Percentiles rank a stretch among this genome's conserved stretches.
phyloP scores from a whole-genome alignment of 2,888 invertebrate species.

The Drosophila atroscutellata region DNA sequence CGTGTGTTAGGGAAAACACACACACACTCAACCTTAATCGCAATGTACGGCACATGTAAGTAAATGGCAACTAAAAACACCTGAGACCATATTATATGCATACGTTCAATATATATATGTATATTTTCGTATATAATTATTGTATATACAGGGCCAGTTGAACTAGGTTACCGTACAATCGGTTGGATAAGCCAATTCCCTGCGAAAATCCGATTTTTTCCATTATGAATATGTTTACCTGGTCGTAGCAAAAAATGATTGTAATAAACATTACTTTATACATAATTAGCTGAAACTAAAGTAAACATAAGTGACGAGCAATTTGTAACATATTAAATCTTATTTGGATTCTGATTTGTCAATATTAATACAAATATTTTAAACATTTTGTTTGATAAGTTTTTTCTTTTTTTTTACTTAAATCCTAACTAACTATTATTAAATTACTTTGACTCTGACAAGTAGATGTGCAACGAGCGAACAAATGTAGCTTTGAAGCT shows the following conservation, averaged over 20 bases:
- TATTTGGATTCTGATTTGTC: background rate
- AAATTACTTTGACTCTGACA: background rate
- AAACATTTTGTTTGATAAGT: background rate
- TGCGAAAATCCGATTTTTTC: background rate
- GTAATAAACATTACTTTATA: background rate
- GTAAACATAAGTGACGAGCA: background rate
- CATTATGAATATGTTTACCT: background rate
- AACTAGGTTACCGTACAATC: conserved; percentile 1
- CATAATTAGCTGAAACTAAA: background rate
- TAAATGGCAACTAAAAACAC: conserved; percentile 30
- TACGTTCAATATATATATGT: background rate
- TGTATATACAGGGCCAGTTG: background rate
- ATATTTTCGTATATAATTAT: background rate
- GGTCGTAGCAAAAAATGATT: background rate
- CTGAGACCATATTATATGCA: conserved; percentile 8
- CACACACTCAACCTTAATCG: conserved; percentile 1
- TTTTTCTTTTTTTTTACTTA: background rate
- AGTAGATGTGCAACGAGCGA: background rate
- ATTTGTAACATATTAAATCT: background rate
- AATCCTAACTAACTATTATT: background rate
- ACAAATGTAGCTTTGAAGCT: background rate
- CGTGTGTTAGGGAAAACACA: background rate
- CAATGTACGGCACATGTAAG: conserved; percentile 12
- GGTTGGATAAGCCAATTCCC: conserved; percentile 7
- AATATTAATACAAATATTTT: background rate